phyloP scores from a whole-genome alignment of 2,888 invertebrate genomes.

The Slavum lentiscoides region DNA sequence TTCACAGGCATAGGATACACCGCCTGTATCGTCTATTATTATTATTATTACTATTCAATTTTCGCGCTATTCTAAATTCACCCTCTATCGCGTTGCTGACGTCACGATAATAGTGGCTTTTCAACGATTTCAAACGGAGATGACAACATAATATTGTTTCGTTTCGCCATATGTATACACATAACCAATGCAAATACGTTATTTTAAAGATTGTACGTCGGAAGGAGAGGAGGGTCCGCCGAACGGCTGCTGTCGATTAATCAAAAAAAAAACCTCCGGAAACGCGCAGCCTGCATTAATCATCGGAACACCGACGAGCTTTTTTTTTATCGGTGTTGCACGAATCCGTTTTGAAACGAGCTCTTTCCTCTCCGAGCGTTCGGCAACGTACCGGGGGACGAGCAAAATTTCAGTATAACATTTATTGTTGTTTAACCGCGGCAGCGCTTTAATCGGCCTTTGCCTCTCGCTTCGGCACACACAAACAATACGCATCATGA shows the following conservation, averaged over 20 bases:
- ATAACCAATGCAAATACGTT: background rate
- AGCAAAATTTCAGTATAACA: slow-evolving; percentile 16
- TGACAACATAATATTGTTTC: background rate
- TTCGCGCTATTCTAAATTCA: too few relatives aligned
- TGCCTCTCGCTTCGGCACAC: slow-evolving; percentile 25
- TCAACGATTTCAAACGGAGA: background rate
- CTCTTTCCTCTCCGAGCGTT: slow-evolving; percentile 13
- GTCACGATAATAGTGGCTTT: background rate
- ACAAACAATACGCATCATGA: slow-evolving; percentile 16
- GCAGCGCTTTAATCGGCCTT: slow-evolving; percentile 25
- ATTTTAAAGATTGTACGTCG: background rate
- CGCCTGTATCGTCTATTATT: too few relatives aligned
- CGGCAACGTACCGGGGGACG: background rate
- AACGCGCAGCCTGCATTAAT: slow-evolving; percentile 37
- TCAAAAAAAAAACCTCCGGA: slow-evolving; percentile 31
- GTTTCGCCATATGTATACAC: background rate
- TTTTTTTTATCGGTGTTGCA: slow-evolving; percentile 19
- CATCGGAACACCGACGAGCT: slow-evolving; percentile 38
- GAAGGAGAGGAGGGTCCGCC: background rate
- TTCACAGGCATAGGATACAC: too few relatives aligned
- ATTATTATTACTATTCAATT: background rate
- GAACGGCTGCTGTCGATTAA: slow-evolving; percentile 32
- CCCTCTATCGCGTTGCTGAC: too few relatives aligned
- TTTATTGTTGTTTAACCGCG: slow-evolving; percentile 40
- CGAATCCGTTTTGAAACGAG: slow-evolving; percentile 30